Conservation (phyloP, 2,113 vertebrate genomes). For the Leucoraja erinaceus region DNA sequence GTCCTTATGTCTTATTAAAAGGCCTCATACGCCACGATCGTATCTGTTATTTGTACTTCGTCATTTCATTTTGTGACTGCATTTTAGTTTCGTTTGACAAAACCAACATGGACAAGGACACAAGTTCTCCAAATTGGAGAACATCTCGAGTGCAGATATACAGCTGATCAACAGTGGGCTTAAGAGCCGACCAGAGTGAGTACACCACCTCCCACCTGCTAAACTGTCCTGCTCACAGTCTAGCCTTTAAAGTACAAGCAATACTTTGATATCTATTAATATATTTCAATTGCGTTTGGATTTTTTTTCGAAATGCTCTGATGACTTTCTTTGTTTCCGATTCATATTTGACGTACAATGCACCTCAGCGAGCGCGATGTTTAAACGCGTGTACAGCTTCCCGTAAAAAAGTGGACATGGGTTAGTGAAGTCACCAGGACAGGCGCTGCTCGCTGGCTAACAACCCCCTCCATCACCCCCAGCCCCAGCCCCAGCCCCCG, state of each 20-base stretch:
- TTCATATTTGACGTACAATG: neutral
- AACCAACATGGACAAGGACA: neutral
- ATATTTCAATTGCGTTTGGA: neutral
- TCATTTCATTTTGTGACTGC: too few species aligned
- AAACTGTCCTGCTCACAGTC: neutral
- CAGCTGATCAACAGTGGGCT: neutral
- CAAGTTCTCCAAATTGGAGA: neutral
- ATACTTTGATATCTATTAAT: neutral
- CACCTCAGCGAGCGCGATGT: too few species aligned
- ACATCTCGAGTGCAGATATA: neutral
- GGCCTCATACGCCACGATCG: too few species aligned
- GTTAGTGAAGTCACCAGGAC: neutral
- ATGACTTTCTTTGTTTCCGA: neutral
- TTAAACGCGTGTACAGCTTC: neutral
- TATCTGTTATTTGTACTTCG: neutral
- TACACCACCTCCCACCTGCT: neutral
- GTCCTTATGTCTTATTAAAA: too few species aligned
- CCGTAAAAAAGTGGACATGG: neutral
- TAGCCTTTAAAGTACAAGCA: neutral
- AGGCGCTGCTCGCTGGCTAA: neutral
- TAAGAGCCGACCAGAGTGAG: neutral
- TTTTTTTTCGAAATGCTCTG: neutral
- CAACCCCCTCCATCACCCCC: neutral
- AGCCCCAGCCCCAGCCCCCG: neutral
- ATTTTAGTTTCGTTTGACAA: neutral